Conservation (phyloP, 1,140 invertebrate species). For the Hylyphantes graminicola region DNA sequence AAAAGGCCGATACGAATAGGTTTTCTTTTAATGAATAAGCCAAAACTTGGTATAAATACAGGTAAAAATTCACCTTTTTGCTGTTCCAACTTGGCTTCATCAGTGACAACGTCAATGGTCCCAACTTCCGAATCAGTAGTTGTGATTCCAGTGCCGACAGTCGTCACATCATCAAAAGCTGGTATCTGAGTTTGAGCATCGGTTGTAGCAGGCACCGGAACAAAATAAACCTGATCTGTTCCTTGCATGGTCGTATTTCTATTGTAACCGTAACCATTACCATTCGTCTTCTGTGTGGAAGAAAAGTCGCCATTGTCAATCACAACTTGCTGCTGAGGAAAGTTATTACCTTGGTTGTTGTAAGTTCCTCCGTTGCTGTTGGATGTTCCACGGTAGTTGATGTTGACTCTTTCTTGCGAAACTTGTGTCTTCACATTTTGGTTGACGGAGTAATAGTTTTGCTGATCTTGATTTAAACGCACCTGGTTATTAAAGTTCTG, state of each 20-base stretch:
- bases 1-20: too few relatives aligned
- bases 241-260: not conserved
- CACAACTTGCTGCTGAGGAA: constrained; percentile 24
- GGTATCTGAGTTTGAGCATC: constrained; percentile 34
- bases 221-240: constrained; percentile 25
- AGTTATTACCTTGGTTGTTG: not conserved
- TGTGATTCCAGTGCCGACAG: not conserved
- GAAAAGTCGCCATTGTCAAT: not conserved
- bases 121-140: not conserved
- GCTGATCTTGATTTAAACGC: constrained; percentile 18
- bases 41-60: not conserved
- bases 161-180: constrained; percentile 20
- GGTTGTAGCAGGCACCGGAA: constrained; percentile 22
- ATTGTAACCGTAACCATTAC: not conserved
- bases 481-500: constrained; percentile 1
- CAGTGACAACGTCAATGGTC: not conserved
- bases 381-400: not conserved
- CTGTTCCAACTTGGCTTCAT: not conserved
- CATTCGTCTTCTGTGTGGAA: not conserved
- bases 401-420: not conserved
- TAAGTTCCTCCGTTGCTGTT: not conserved
- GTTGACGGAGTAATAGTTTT: constrained; percentile 35
- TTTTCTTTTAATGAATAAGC: too few relatives aligned
- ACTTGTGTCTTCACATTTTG: constrained; percentile 20
- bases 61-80: constrained; percentile 25